Evolutionary conservation across 2,797 vertebrate genomes (phyloP), one percentile per base, ranked within the genome.

Genomic region (Perodicticus potto): DNA sequence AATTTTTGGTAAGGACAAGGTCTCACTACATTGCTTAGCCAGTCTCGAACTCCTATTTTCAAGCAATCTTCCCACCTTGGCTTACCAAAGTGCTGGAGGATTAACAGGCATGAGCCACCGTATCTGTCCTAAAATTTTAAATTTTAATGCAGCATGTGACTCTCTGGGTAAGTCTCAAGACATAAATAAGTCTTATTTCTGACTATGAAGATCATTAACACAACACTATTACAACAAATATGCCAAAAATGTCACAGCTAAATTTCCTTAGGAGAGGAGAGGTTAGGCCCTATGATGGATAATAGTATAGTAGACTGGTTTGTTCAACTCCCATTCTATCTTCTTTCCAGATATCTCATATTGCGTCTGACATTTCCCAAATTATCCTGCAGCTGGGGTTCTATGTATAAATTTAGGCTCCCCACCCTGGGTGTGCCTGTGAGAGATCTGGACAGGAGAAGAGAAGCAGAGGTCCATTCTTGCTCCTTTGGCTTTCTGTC

Each of bases 161-260:
- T 85, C 65, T 76, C 45, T 95, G n/a, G 89, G 57, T 55, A 87
- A 63, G 27, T 80, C 13, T 81, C 70, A 92, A 93, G 67, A 73
- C 19, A 78, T 37, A 45, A 91, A 89, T 32, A 17, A 83, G 40
- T 73, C 45, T 61, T 59, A 92, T 49, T 89, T 91, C 73, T 87
- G 81, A 91, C 22, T 77, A 59, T 59, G 37, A 95, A 87, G 82
- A 72, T 67, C 73, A 85, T 81, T 85, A 86, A 70, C 69, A n/a
- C 77, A 90, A 87, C 13, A 92, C 61, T 72, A 85, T 90, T 82
- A 92, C 17, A 92, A 19, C 16, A 90, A 93, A 40, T 72, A 53
- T 40, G 22, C 25, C 9, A 65, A 87, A 77, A 80, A 69, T 78
- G 78, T 59, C 57, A 29, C 53, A 32, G 14, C 34, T 81, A 77